phyloP scores from a whole-genome alignment of 2,888 invertebrate genomes.

The Ectemnius cavifrons region DNA sequence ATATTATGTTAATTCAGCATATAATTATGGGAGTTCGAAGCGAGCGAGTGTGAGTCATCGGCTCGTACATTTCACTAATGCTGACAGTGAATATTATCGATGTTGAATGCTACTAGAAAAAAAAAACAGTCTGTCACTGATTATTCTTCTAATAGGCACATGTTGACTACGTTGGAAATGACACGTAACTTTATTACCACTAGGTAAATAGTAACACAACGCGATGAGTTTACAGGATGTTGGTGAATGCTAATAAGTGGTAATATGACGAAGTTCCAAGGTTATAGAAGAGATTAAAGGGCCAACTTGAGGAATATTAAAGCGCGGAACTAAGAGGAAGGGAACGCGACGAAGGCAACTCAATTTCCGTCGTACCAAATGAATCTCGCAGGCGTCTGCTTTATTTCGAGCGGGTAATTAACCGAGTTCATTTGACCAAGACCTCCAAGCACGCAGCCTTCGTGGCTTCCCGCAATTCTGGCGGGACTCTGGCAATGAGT shows the following conservation, averaged over 20 bases:
- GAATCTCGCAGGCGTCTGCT: background rate
- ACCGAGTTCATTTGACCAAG: background rate
- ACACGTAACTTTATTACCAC: no score
- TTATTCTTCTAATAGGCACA: no score
- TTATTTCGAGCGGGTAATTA: background rate
- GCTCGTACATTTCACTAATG: constrained; percentile 1
- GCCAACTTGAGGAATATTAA: no score
- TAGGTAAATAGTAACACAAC: no score
- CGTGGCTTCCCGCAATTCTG: constrained; percentile 10
- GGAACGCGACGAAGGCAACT: background rate
- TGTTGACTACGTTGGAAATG: no score
- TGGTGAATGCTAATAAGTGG: no score
- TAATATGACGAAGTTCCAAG: no score
- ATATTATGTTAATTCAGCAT: constrained; percentile 41
- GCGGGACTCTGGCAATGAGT: constrained; percentile 10
- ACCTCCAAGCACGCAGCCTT: background rate
- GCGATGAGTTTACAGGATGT: no score
- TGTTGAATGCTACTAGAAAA: background rate
- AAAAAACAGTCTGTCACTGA: no score
- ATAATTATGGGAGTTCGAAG: constrained; percentile 34
- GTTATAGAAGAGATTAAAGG: no score
- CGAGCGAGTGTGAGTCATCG: constrained; percentile 27
- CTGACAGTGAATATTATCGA: constrained; percentile 12
- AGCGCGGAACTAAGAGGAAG: background rate
- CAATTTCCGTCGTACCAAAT: background rate